Evolutionary conservation across 1,140 invertebrate species (phyloP).

Genomic region (Hetaerina americana): DNA sequence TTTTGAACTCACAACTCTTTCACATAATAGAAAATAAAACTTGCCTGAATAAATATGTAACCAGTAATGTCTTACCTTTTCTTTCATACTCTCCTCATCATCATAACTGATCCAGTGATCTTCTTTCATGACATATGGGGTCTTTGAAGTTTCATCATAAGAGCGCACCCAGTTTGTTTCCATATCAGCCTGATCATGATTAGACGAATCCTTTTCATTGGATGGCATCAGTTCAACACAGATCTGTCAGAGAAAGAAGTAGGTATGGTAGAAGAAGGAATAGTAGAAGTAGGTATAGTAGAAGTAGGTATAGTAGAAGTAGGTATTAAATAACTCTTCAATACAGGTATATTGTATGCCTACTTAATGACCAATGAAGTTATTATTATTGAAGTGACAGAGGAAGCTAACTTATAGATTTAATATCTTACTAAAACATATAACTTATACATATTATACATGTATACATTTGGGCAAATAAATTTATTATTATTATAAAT

Average conservation of each 20-base stretch:
- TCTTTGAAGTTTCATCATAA: slow-evolving; percentile 44
- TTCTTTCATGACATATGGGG: slow-evolving; percentile 42
- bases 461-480: too few relatives aligned
- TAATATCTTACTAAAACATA: too few relatives aligned
- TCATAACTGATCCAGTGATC: slow-evolving; percentile 48
- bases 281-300: neutral
- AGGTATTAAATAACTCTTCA: slow-evolving; percentile 2
- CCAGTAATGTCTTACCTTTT: slow-evolving; percentile 39
- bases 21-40: too few relatives aligned
- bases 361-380: neutral
- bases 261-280: slow-evolving; percentile 6
- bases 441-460: too few relatives aligned
- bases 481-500: too few relatives aligned
- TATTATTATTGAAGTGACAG: too few relatives aligned
- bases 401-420: too few relatives aligned
- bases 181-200: slow-evolving; percentile 17
- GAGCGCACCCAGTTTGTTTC: slow-evolving; percentile 34
- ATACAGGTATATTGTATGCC: neutral
- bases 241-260: slow-evolving; percentile 33
- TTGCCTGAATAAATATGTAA: too few relatives aligned
- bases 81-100: slow-evolving; percentile 41
- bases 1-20: too few relatives aligned
- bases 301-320: neutral
- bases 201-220: neutral
- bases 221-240: slow-evolving; percentile 38